These are phyloP conservation scores for Gymnobelideus leadbeateri DNA, from an alignment of 2,113 vertebrate genomes.

Conservation along the genomic window DNA sequence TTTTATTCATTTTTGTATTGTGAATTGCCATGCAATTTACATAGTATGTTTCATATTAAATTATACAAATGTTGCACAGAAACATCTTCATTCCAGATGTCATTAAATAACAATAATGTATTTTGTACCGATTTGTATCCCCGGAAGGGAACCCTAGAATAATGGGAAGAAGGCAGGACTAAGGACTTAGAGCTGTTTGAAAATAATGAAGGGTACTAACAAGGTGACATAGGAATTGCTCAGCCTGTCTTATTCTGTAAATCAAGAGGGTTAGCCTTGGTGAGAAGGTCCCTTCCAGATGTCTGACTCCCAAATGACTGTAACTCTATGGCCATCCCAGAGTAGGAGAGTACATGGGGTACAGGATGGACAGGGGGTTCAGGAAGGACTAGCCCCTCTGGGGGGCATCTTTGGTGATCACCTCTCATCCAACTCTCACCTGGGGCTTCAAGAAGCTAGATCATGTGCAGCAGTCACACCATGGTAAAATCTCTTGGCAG, in stretches of 20 bases:
- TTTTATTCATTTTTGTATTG: conserved; percentile 29
- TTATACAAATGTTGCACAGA: conserved; percentile 33
- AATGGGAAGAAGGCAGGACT: neutral
- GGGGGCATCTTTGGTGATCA: no score
- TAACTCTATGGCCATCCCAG: neutral
- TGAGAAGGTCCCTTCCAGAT: neutral
- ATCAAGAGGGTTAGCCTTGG: neutral
- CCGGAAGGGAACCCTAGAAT: conserved; percentile 1
- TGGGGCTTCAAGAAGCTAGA: no score
- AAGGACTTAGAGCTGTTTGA: neutral
- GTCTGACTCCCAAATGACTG: neutral
- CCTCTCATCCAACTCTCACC: no score
- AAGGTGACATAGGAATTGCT: conserved; percentile 30
- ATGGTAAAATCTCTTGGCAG: no score
- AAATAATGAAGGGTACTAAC: no score
- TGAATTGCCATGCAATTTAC: conserved; percentile 52
- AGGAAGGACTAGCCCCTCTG: neutral
- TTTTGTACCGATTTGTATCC: conserved; percentile 28
- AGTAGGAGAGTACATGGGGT: neutral
- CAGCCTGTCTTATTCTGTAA: conserved; percentile 21
- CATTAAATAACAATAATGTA: conserved; percentile 56
- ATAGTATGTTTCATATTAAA: conserved; percentile 32
- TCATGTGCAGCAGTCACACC: no score
- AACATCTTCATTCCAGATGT: conserved; percentile 52
- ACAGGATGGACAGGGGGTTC: neutral